These are phyloP conservation scores for Cricetomys ansorgei DNA, from an alignment of 2,113 vertebrate genomes.

Conservation along the genomic window DNA sequence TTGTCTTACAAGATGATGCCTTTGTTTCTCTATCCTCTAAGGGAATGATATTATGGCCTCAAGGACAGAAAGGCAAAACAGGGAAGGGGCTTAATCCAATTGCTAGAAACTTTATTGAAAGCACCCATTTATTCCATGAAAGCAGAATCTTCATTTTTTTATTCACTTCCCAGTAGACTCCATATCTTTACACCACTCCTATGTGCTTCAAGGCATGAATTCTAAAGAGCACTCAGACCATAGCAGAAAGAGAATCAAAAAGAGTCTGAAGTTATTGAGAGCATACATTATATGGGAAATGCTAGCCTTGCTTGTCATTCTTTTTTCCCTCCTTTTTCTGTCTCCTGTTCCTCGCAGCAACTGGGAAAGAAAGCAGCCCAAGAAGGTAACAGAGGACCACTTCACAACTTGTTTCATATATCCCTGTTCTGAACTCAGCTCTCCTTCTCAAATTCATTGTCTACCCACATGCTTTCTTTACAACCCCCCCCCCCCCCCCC, in stretches of 20 bases:
- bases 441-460: slow-evolving; percentile 42
- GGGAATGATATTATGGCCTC: not conserved
- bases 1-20: not conserved
- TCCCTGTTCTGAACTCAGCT: not conserved
- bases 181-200: not conserved
- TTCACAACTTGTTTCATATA: slow-evolving; percentile 51
- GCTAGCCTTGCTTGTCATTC: not conserved
- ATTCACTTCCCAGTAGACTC: not conserved
- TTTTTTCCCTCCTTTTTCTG: not conserved
- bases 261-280: not conserved
- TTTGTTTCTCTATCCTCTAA: not conserved
- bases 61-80: not conserved
- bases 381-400: not conserved
- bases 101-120: not conserved
- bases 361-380: not conserved
- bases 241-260: slow-evolving; percentile 24
- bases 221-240: not conserved
- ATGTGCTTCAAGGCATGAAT: not conserved
- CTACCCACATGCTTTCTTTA: slow-evolving; percentile 42
- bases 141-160: not conserved
- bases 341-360: not conserved
- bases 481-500: slow-evolving; percentile 5
- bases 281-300: not conserved
- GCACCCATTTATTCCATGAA: not conserved
- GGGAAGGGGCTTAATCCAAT: not conserved